Evolutionary conservation across 2,797 vertebrate genomes (phyloP).

Genomic region (Geotrypetes seraphini): DNA sequence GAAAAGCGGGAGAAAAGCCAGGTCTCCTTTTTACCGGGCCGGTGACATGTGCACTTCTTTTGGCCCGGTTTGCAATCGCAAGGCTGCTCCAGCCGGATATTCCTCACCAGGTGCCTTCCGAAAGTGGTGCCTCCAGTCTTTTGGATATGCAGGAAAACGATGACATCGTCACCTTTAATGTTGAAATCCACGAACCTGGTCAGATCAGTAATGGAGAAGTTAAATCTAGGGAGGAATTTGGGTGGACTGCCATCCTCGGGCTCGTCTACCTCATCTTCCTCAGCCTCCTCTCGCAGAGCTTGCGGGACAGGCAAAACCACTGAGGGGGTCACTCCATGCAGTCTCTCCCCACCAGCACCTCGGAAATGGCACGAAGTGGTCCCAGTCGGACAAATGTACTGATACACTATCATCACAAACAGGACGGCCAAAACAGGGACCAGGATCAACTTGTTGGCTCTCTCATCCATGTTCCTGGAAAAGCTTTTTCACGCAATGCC

Average conservation of each 20-base stretch:
- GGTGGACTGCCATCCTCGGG: conserved; percentile 57
- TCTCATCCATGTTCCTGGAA: conserved; percentile 78
- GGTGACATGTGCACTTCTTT: conserved; percentile 93
- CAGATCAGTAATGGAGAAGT: conserved; percentile 78
- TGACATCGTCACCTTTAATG: conserved; percentile 86
- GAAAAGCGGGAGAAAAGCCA: conserved; percentile 97
- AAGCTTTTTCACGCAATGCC: background rate
- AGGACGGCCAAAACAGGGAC: conserved; percentile 81
- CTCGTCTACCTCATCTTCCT: conserved; percentile 65
- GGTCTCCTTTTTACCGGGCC: conserved; percentile 86
- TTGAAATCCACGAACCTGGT: conserved; percentile 83
- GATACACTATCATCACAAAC: conserved; percentile 86
- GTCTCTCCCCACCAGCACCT: conserved; percentile 8
- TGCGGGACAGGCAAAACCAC: conserved; percentile 43
- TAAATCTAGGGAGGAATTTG: conserved; percentile 61
- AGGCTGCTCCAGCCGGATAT: conserved; percentile 90
- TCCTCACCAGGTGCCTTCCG: conserved; percentile 88
- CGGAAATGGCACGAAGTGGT: conserved; percentile 48
- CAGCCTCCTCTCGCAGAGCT: conserved; percentile 60
- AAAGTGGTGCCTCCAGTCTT: conserved; percentile 96
- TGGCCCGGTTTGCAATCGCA: conserved; percentile 88
- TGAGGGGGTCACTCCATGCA: conserved; percentile 44
- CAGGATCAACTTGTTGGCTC: conserved; percentile 85
- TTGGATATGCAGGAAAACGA: conserved; percentile 95
- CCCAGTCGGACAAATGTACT: conserved; percentile 85